Evolutionary conservation across 2,797 vertebrate species (phyloP).

Genomic region (Platyrinchus mystaceus): DNA sequence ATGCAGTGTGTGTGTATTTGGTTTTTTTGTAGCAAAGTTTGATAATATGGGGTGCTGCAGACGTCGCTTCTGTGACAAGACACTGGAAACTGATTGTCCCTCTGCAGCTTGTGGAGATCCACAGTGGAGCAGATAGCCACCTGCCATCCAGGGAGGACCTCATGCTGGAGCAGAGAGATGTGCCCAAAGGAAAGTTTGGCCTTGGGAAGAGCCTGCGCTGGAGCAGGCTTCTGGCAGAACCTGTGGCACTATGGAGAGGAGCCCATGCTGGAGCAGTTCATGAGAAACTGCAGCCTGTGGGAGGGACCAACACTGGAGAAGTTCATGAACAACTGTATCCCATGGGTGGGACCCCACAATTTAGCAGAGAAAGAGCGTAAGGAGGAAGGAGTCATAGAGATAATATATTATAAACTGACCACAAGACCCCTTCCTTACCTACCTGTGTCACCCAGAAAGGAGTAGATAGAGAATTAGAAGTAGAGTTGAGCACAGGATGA

Average conservation of each 20-base stretch:
- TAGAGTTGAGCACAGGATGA: not conserved
- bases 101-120: not conserved
- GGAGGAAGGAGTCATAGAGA: not conserved
- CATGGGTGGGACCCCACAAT: accelerated
- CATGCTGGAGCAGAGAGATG: not conserved
- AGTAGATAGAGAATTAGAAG: not conserved
- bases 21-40: not conserved
- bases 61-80: not conserved
- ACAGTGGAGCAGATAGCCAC: accelerated
- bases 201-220: not conserved
- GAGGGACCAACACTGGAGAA: not conserved
- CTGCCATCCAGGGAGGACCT: not conserved
- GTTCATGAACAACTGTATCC: not conserved
- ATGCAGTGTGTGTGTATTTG: accelerated
- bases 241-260: not conserved
- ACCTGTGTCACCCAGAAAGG: accelerated
- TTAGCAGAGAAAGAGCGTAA: not conserved
- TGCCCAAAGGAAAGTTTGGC: not conserved
- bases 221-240: not conserved
- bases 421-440: not conserved
- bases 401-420: not conserved
- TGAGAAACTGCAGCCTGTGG: not conserved
- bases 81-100: not conserved
- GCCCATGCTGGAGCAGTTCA: not conserved
- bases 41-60: accelerated